A percentile compares a stretch with the other conserved stretches of the same genome.
phyloP scores from a whole-genome alignment of 2,113 vertebrate species.

The human (Homo sapiens) region GRCh38 chr5:20181501-20182000 shows the following conservation, averaged over 20 bases:
- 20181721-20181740: not conserved
- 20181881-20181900: not conserved
- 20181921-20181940: not conserved
- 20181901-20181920: not conserved
- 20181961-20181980: not conserved
- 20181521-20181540: not conserved
- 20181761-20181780: not conserved
- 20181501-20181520: accelerated
- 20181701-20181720: not conserved
- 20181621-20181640: not conserved
- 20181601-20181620: not conserved
- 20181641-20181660: not conserved
- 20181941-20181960: not conserved
- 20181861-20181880: not conserved
- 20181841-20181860: not conserved
- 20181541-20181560: not conserved
- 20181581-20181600: not conserved
- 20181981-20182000: not conserved
- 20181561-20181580: not conserved
- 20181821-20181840: not conserved
- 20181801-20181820: not conserved
- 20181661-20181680: not conserved
- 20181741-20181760: not conserved
- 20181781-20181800: not conserved
- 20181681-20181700: not conserved